Evolutionary conservation across 2,888 invertebrate species (phyloP).

Genomic region (Heliconius cydno): DNA sequence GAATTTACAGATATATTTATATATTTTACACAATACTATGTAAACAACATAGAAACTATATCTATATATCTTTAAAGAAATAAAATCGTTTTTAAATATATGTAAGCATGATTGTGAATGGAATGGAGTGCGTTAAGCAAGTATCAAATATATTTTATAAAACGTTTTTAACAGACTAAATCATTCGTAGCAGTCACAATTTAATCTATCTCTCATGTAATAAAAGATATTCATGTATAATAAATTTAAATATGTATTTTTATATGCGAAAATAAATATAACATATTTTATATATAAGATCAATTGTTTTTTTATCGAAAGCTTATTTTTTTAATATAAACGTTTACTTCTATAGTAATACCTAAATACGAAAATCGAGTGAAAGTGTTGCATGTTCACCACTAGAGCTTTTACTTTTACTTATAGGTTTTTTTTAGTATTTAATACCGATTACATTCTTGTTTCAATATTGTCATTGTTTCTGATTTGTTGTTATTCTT

Average conservation of each 20-base stretch:
- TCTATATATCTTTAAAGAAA: too few species aligned
- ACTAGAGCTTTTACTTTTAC: constrained; percentile 1
- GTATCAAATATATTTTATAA: too few species aligned
- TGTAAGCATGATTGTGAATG: too few species aligned
- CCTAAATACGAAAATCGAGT: background rate
- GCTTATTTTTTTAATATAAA: background rate
- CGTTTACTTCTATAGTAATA: background rate
- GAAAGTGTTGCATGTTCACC: background rate
- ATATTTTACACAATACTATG: too few species aligned
- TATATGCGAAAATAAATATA: background rate
- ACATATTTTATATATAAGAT: background rate
- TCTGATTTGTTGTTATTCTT: background rate
- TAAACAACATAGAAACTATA: too few species aligned
- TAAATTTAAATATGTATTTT: background rate
- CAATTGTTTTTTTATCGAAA: background rate
- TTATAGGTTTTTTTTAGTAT: background rate
- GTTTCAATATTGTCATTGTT: background rate
- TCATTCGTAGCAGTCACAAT: too few species aligned
- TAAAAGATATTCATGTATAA: background rate
- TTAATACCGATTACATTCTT: background rate
- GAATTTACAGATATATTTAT: too few species aligned
- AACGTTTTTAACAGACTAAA: too few species aligned
- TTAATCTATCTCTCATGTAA: too few species aligned
- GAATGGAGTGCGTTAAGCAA: too few species aligned
- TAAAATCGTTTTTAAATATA: too few species aligned